These are phyloP conservation scores for Daboia siamensis DNA, from an alignment of 2,113 vertebrate species.

Conservation along the genomic window DNA sequence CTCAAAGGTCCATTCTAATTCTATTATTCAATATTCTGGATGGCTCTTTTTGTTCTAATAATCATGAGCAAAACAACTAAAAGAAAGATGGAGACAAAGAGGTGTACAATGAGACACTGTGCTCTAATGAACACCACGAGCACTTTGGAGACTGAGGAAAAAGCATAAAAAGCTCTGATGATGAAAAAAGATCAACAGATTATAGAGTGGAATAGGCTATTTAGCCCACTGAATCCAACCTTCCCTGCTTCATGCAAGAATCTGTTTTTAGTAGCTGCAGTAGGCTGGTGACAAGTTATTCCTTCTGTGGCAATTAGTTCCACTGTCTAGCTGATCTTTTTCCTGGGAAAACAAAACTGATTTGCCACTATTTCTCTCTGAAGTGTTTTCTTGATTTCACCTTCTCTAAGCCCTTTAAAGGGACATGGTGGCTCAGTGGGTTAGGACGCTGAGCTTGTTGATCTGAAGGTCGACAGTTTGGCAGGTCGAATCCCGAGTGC, in stretches of 20 bases:
- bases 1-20: background rate
- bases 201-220: background rate
- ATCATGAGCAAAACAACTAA: background rate
- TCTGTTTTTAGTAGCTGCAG: background rate
- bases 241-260: background rate
- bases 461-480: too few relatives aligned
- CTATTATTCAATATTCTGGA: background rate
- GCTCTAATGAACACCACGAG: background rate
- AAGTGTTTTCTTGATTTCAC: background rate
- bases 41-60: background rate
- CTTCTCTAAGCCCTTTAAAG: background rate
- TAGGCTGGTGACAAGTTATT: background rate
- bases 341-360: background rate
- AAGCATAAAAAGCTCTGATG: background rate
- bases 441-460: too few relatives aligned
- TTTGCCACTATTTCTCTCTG: background rate
- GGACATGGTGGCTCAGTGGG: too few relatives aligned
- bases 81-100: background rate
- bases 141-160: background rate
- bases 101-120: background rate
- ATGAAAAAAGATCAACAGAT: background rate
- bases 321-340: background rate
- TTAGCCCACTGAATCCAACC: background rate
- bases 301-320: background rate
- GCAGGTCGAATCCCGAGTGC: too few relatives aligned